These are phyloP conservation scores for Boleophthalmus pectinirostris DNA, from an alignment of 2,113 vertebrate genomes.

Conservation along the genomic window DNA sequence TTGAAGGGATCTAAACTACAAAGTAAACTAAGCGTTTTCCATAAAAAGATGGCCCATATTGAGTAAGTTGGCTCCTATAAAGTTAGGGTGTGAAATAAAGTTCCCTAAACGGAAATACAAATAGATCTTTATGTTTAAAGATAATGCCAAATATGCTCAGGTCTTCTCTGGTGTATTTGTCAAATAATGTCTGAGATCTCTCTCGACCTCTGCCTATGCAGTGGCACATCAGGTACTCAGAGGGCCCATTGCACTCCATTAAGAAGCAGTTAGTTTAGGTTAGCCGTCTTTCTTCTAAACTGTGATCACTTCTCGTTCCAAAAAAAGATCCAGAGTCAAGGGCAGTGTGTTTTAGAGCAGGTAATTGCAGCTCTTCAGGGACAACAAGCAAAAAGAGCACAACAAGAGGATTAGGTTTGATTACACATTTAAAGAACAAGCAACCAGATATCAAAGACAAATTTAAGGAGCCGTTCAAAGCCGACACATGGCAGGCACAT, in stretches of 20 bases:
- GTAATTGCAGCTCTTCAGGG: constrained; percentile 60
- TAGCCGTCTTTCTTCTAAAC: constrained; percentile 26
- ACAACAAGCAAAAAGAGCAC: constrained; percentile 53
- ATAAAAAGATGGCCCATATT: background rate
- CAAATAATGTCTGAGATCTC: constrained; percentile 28
- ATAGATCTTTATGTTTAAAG: constrained; percentile 15
- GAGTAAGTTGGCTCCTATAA: too few relatives aligned
- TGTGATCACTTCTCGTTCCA: constrained; percentile 39
- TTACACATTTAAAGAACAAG: constrained; percentile 65
- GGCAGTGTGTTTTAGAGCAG: constrained; percentile 48
- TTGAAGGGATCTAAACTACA: background rate
- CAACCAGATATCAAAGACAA: constrained; percentile 53
- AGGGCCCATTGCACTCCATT: constrained; percentile 35
- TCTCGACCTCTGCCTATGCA: constrained; percentile 36
- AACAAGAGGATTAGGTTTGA: constrained; percentile 66
- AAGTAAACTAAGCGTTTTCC: background rate
- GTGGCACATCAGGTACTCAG: constrained; percentile 22
- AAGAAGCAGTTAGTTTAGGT: constrained; percentile 44
- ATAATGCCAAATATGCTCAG: constrained; percentile 19
- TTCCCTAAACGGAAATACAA: constrained; percentile 8
- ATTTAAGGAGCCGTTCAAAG: constrained; percentile 55
- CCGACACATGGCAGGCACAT: constrained; percentile 40
- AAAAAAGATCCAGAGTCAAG: constrained; percentile 53
- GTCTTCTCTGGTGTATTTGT: constrained; percentile 32
- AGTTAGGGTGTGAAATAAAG: too few relatives aligned